Base-by-base conservation (phyloP, 2,888 invertebrate species). In the Diogma glabrata region DNA sequence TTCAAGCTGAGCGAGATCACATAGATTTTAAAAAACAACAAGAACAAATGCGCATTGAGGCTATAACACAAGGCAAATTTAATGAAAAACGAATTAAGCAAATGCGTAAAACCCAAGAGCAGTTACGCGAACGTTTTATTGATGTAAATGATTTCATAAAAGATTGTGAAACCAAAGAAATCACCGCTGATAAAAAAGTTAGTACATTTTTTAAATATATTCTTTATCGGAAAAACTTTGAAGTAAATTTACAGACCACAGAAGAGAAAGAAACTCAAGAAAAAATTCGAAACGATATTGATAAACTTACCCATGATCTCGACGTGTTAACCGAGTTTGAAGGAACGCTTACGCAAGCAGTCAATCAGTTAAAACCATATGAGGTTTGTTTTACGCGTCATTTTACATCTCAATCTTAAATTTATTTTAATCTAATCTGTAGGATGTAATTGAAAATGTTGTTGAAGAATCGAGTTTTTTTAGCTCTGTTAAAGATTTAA, bases 71-170 rank as follows among this genome's bases (percentile, higher is more conserved):
- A 52, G 54, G 56, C 1, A 57, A 60, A 3, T 50, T 59, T 9
- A 69, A 69, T 53, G 55, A 58, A 3, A 60, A 57, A 51, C 65
- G 67, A 23, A 64, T 64, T 7, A 56, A 59, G 1, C 60, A 64
- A 52, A 58, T 69, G 56, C 61, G 64, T 40, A 57, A 60, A 24
- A 59, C 61, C 9, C 66, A 69, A 54, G 56, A 55, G 1, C 53
- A 62, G 4, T 54, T 67, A 43, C 60, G 69, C 1, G 62, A 65
- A 49, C 63, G 64, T 4, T 69, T 70, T 50, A 63, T 69, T 49
- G 60, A 62, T 47, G 64, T 66, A 3, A 70, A 69, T 51, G 61
- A 61, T 14, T 69, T 70, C 40, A 64, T 70, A 3, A 64, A 65
- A 52, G 66, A 69, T 22, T 70, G 69, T 24, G 63, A 59, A 3